Base-by-base conservation (phyloP, 2,113 vertebrate genomes). In the Porphyrio hochstetteri region DNA sequence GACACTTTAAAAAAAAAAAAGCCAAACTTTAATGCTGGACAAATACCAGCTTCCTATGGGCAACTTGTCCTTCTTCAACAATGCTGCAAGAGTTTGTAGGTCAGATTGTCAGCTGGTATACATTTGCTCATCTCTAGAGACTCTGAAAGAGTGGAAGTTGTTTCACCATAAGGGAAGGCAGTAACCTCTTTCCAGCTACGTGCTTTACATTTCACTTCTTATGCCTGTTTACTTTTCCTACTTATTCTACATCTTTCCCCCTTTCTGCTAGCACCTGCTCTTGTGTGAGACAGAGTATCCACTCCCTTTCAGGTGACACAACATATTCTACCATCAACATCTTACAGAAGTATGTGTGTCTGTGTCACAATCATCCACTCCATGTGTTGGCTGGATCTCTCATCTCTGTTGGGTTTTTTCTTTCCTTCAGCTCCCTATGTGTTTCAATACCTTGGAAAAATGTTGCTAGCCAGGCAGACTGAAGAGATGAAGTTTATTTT, bases 401-500 rank as follows among this genome's bases (percentile, higher is more conserved):
- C n/a, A 27, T 72, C 24, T 71, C 67, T 69, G 63, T 23, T 50
- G 70, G 40, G 20, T 82, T 94, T 95, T 83, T 46, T 42, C 36
- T 74, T 94, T 74, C 46, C 28, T 80, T 75, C 68, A 77, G 33
- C 63, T 69, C 28, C 42, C 68, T 12, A 3, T 65, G 64, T 94
- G 44, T 35, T 40, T 79, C 59, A 86, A 25, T n/a, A 52, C 28
- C 52, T 95, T 67, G 60, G 69, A 79, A 53, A 53, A 92, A 72
- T 17, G 46, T 28, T 79, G 29, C 38, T 82, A 85, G 60, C 65
- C 86, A 81, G 90, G 75, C 63, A 64, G 61, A 61, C 76, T 68
- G 31, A 93, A 71, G 72, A 64, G 9, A 91, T 4, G 53, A 77
- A 95, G 88, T 87, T 95, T 93, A 93, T 96, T 97, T 96, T 92